Evolutionary conservation across 1,140 invertebrate species (phyloP).

Genomic region (Coptotermes formosanus): DNA sequence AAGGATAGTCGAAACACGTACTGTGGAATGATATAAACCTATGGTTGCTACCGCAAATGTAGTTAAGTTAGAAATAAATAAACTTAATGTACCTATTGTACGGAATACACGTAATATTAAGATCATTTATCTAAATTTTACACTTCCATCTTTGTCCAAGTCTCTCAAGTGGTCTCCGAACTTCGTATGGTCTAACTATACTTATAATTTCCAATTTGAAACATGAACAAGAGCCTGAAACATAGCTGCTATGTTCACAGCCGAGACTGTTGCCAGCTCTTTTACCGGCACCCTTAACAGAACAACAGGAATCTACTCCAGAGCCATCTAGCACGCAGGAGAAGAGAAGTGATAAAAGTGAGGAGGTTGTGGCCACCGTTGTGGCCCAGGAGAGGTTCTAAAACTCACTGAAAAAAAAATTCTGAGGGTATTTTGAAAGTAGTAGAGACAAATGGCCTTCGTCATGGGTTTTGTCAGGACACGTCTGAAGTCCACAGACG

Average conservation of each 20-base stretch:
- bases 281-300: background rate
- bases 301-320: background rate
- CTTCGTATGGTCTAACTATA: too few species aligned
- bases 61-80: too few species aligned
- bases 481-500: background rate
- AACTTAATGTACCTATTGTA: too few species aligned
- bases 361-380: background rate
- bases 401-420: background rate
- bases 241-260: background rate
- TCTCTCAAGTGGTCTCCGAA: too few species aligned
- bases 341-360: background rate
- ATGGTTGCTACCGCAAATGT: too few species aligned
- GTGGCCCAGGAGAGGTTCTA: background rate
- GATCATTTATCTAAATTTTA: too few species aligned
- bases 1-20: too few species aligned
- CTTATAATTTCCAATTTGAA: too few species aligned
- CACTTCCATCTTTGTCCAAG: too few species aligned
- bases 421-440: background rate
- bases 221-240: background rate
- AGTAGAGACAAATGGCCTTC: background rate
- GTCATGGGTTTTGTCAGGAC: too few species aligned
- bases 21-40: too few species aligned
- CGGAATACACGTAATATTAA: too few species aligned
- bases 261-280: conserved; percentile 14
- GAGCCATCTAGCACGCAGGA: background rate